Conservation (phyloP, 2,113 vertebrate genomes). For the Brachyhypopomus gauderio region DNA sequence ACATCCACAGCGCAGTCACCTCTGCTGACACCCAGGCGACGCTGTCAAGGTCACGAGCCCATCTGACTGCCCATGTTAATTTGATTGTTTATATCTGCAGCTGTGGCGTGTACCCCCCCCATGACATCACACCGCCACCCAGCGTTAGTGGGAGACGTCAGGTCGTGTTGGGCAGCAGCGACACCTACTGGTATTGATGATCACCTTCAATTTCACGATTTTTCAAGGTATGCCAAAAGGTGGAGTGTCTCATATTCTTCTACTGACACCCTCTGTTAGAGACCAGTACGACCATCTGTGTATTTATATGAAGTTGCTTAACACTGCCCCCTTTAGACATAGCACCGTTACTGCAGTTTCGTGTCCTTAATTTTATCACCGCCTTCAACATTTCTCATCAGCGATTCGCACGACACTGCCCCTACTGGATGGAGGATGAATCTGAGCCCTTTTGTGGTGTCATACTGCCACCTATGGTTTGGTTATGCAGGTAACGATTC, state of each 20-base stretch:
- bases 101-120: background rate
- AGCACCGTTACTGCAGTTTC: background rate
- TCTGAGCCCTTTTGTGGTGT: background rate
- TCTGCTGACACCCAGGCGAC: background rate
- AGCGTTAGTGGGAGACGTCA: background rate
- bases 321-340: conserved; percentile 25
- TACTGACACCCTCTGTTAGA: conserved; percentile 8
- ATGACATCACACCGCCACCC: conserved; percentile 36
- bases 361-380: background rate
- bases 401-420: conserved; percentile 1
- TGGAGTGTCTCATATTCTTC: background rate
- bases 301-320: background rate
- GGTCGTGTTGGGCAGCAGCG: background rate
- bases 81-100: conserved; percentile 31
- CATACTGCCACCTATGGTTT: conserved; percentile 24
- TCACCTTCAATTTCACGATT: background rate
- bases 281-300: background rate
- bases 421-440: background rate
- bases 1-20: conserved; percentile 31
- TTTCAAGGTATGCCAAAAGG: background rate
- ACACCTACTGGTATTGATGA: conserved; percentile 1
- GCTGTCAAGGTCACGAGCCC: conserved; percentile 45
- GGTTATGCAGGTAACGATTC: background rate
- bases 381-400: background rate
- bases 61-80: conserved; percentile 14